Evolutionary conservation across 2,113 vertebrate species (phyloP).

Genomic region (Crotalus helleri): DNA sequence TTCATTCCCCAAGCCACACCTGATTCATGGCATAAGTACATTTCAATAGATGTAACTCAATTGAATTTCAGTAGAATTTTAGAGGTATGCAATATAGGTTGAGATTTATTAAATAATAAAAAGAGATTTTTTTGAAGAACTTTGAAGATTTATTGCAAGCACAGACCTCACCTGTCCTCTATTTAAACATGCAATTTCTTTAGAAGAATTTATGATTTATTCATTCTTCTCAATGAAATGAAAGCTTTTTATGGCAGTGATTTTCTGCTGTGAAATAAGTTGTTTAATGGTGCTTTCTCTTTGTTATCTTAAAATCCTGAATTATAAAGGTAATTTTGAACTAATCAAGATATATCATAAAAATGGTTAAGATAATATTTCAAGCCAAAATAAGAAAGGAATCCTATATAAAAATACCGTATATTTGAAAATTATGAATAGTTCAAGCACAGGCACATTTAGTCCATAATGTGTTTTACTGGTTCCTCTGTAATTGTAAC

Average conservation of each 20-base stretch:
- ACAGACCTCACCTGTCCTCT: not conserved
- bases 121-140: not conserved
- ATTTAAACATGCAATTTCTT: not conserved
- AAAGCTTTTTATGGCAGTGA: not conserved
- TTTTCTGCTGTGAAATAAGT: not conserved
- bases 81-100: not conserved
- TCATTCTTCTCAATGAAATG: not conserved
- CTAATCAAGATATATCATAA: not conserved
- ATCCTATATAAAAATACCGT: not conserved
- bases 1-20: constrained; percentile 14
- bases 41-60: constrained; percentile 9
- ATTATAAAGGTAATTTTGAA: not conserved
- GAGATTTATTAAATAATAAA: not conserved
- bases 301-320: constrained; percentile 4
- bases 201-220: not conserved
- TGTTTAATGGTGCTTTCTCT: not conserved
- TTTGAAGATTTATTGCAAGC: not conserved
- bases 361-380: not conserved
- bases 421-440: not conserved
- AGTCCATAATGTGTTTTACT: not conserved
- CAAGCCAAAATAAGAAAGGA: not conserved
- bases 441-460: not conserved
- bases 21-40: not conserved
- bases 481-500: not conserved
- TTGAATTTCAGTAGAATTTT: constrained; percentile 3